These are phyloP conservation scores for Homalodisca vitripennis DNA, from an alignment of 1,140 invertebrate genomes.

Conservation along the genomic window DNA sequence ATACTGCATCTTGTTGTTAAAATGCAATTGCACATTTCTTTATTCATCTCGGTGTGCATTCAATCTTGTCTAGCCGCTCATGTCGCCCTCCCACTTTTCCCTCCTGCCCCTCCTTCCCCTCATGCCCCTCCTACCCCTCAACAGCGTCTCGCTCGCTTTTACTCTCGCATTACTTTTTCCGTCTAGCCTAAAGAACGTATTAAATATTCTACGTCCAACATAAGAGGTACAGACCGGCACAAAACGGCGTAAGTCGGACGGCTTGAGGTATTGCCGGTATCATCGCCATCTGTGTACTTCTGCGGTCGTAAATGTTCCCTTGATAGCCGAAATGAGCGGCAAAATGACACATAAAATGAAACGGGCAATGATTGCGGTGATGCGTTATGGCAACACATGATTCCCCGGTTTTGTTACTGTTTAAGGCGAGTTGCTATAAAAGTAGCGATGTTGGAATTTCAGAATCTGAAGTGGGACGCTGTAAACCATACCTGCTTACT, in stretches of 20 bases:
- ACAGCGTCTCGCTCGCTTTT: neutral
- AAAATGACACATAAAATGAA: too few species aligned
- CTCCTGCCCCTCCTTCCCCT: constrained; percentile 12
- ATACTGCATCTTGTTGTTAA: constrained; percentile 35
- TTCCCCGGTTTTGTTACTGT: too few species aligned
- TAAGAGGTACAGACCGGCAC: constrained; percentile 26
- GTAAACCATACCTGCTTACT: too few species aligned
- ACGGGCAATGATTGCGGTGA: too few species aligned
- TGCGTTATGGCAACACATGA: too few species aligned
- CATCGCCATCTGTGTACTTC: neutral
- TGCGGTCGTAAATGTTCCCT: too few species aligned
- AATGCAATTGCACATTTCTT: constrained; percentile 35
- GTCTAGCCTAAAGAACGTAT: constrained; percentile 29
- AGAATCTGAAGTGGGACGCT: too few species aligned
- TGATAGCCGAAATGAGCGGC: too few species aligned
- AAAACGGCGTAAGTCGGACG: constrained; percentile 10
- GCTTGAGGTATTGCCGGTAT: neutral
- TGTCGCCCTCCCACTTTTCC: constrained; percentile 19
- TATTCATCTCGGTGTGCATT: constrained; percentile 32
- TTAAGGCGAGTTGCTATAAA: too few species aligned
- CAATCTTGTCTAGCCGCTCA: constrained; percentile 32
- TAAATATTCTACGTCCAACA: constrained; percentile 24
- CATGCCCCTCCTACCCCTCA: neutral
- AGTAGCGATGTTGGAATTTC: too few species aligned
- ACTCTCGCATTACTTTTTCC: constrained; percentile 26